These are phyloP conservation scores for Paedocypris sp. DNA, from an alignment of 2,113 vertebrate species.

Conservation along the genomic window DNA sequence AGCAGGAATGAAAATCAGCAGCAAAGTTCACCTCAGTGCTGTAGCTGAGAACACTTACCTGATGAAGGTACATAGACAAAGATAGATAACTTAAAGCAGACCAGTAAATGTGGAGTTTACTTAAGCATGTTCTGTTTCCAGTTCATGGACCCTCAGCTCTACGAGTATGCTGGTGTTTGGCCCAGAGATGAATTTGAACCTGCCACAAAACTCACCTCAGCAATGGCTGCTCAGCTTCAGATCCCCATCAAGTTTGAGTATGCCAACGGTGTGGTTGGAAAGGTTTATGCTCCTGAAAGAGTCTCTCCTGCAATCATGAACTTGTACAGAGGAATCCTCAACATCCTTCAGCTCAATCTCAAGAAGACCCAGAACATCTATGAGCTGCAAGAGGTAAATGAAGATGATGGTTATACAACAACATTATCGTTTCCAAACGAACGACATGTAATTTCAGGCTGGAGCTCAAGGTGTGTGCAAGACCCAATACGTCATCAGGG, in stretches of 20 bases:
- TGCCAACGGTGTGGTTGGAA: constrained; percentile 52
- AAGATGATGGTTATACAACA: constrained; percentile 11
- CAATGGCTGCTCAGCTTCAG: constrained; percentile 44
- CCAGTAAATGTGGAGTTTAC: no score
- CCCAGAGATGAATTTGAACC: constrained; percentile 52
- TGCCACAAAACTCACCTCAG: constrained; percentile 54
- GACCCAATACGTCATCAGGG: constrained; percentile 63
- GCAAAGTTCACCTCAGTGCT: constrained; percentile 59
- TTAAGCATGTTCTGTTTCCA: constrained; percentile 40
- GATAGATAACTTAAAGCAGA: constrained; percentile 41
- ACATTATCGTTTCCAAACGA: no score
- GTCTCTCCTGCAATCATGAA: constrained; percentile 54
- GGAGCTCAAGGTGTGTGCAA: constrained; percentile 74
- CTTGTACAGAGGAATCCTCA: constrained; percentile 63
- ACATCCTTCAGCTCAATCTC: constrained; percentile 57
- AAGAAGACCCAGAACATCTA: constrained; percentile 71
- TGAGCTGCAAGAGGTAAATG: constrained; percentile 65
- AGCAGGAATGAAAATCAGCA: constrained; percentile 53
- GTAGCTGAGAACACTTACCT: constrained; percentile 30
- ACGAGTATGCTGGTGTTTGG: constrained; percentile 63
- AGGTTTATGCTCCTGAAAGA: constrained; percentile 52
- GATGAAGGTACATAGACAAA: constrained; percentile 45
- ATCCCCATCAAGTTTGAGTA: constrained; percentile 64
- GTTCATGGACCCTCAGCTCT: constrained; percentile 50
- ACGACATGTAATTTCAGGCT: no score